Evolutionary conservation across 1,140 invertebrate genomes (phyloP), one percentile per base, ranked within the genome.

Genomic region (Bombyx mandarina): DNA sequence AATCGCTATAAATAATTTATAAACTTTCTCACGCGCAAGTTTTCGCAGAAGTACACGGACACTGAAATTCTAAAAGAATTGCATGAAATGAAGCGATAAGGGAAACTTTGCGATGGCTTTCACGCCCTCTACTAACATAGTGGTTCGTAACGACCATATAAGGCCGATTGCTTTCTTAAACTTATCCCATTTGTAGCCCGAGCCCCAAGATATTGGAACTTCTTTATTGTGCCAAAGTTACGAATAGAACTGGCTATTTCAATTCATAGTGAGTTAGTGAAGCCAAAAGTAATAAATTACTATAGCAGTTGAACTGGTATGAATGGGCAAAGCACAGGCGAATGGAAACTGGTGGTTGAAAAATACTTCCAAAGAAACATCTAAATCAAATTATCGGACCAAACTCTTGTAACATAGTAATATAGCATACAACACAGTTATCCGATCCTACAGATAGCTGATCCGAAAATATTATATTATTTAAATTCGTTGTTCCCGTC

Each of bases 131-230:
- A 66, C 71, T 73, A 54, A 66, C 69, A 66, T 79, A 81, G 75
- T 76, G 75, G 73, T 77, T 76, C 71, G 74, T 80, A 82, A 82
- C 80, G 80, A 79, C 79, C 80, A 84, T 82, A 82, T 84, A 84
- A 82, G 79, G 79, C 73, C 77, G 76, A 84, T 84, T 84, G 80
- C 80, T 84, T 84, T 79, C 79, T 78, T 77, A 81, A 83, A 82
- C 75, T 83, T 83, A 76, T 76, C 77, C 80, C 79, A 83, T 83
- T 83, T 83, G 77, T 79, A 78, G 69, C 67, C 69, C 65, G 63
- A 61, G 70, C 66, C 66, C 74, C 65, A 66, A 76, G 74, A 66
- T 74, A 79, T 81, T 70, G 67, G 65, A 83, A 83, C 78, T 83
- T 79, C 77, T 83, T 83, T 79, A 82, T 82, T 79, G 75, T 83